phyloP scores from a whole-genome alignment of 2,113 vertebrate genomes.

The Cynocephalus volans region DNA sequence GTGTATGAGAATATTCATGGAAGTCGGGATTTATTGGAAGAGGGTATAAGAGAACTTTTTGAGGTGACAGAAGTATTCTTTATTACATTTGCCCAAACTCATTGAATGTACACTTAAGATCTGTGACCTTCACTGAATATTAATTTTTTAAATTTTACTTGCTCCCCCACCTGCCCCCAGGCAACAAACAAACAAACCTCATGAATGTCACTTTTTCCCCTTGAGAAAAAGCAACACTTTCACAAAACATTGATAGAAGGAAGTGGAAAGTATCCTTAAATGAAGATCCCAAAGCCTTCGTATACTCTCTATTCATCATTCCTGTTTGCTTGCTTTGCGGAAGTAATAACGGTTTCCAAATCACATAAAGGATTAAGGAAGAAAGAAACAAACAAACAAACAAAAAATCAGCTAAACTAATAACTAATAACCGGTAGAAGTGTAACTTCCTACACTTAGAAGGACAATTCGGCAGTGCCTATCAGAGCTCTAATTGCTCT shows the following conservation, averaged over 20 bases:
- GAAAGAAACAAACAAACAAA: no score
- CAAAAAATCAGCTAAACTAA: background rate
- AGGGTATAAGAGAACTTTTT: background rate
- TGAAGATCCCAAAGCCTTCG: background rate
- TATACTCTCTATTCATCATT: background rate
- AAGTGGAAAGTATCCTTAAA: background rate
- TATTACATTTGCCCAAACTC: background rate
- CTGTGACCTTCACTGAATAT: background rate
- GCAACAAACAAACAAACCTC: conserved; percentile 13
- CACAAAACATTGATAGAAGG: background rate
- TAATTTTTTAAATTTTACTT: background rate
- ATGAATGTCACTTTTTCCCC: background rate
- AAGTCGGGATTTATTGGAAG: conserved; percentile 21
- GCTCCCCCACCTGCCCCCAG: no score
- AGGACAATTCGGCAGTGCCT: background rate
- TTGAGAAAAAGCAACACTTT: background rate
- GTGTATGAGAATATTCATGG: background rate
- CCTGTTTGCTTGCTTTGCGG: background rate
- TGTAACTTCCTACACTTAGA: background rate
- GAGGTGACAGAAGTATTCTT: background rate
- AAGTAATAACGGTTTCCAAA: background rate
- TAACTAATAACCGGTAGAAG: background rate
- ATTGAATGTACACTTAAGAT: background rate
- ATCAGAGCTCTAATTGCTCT: background rate
- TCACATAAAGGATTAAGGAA: background rate